Base-by-base conservation (phyloP, 2,113 vertebrate species). In the Pachypanchax playfairii region DNA sequence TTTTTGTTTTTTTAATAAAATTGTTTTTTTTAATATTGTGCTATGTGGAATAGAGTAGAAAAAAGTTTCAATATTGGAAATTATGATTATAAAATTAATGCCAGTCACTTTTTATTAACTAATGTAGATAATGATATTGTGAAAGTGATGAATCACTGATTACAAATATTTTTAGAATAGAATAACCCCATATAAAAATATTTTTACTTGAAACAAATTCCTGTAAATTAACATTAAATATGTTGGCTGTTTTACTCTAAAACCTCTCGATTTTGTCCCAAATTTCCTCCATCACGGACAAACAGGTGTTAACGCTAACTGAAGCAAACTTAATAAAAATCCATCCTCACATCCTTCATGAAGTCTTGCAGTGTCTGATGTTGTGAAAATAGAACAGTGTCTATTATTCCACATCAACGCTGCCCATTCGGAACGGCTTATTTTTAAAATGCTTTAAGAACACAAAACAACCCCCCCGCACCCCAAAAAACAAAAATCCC, bases 251-350 rank as follows among this genome's bases (percentile, higher is more conserved):
- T 69, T 31, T 77, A 60, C 44, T 4, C 53, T 70, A 73, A 82
- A 72, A 59, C 77, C 15, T 18, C 18, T 7, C 76, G 83, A 85
- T 78, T 55, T 62, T 31, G 22, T 65, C 47, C 46, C 31, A 36
- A 25, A 63, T 65, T 62, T 55, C 61, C 6, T 62, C 60, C 63
- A 72, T 61, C 54, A 44, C 38, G 50, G 50, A 31, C 46, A 47
- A 50, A 46, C 63, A 59, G 28, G 56, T 46, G 61, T 49, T 60
- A 66, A 57, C 35, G 25, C 63, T 51, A 51, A 13, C 44, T 52
- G 56, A 64, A 73, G 26, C 52, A 35, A 80, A 72, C 8, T 61
- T 33, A 54, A 12, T 74, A 26, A 59, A 62, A 65, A 26, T 70
- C 77, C 28, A n/a, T n/a, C n/a, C 48, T 57, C 36, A 7, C 21